Percentiles rank a stretch among this genome's conserved stretches.
Evolutionary conservation across 2,888 invertebrate species (phyloP).

Genomic region (Andrena chrysosceles): DNA sequence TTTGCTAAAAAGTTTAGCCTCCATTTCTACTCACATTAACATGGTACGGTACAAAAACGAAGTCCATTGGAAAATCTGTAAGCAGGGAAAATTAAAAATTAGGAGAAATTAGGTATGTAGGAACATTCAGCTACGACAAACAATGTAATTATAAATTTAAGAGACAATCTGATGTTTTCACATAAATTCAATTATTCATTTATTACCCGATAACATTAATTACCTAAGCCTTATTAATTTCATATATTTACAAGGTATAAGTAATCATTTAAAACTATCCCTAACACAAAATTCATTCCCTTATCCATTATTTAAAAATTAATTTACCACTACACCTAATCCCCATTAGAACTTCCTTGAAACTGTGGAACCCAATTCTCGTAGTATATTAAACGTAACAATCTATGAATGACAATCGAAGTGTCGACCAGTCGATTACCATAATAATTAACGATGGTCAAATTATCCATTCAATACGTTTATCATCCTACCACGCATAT

Average conservation of each 20-base stretch:
- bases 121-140: too few relatives aligned
- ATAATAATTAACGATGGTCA: not conserved
- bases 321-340: not conserved
- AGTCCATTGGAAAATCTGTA: too few relatives aligned
- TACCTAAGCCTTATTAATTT: not conserved
- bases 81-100: too few relatives aligned
- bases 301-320: not conserved
- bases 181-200: not conserved
- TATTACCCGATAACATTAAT: not conserved
- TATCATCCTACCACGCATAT: slow-evolving; percentile 2
- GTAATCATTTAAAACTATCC: too few relatives aligned
- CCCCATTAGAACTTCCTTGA: too few relatives aligned
- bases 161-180: not conserved
- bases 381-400: not conserved
- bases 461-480: slow-evolving; percentile 1
- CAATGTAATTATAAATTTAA: too few relatives aligned
- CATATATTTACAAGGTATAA: not conserved
- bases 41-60: too few relatives aligned
- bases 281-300: too few relatives aligned
- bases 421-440: slow-evolving; percentile 6
- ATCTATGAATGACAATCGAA: slow-evolving; percentile 18
- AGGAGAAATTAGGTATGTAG: too few relatives aligned
- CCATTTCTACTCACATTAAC: too few relatives aligned
- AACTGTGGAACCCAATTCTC: too few relatives aligned
- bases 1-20: too few relatives aligned